Evolutionary conservation across 2,888 invertebrate species (phyloP).

Genomic region (Sarcophaga variegata): DNA sequence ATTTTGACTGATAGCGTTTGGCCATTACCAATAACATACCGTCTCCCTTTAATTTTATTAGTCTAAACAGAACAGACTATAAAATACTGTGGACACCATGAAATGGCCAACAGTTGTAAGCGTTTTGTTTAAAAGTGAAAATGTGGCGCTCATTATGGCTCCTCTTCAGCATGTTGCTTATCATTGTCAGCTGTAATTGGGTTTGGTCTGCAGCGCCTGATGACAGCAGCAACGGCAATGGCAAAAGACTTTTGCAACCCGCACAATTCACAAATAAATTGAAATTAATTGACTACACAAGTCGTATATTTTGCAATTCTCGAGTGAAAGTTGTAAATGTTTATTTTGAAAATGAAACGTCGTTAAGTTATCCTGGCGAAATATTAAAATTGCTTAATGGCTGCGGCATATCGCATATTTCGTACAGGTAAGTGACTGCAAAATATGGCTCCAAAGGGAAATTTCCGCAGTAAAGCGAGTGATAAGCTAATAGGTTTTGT

Average conservation of each 20-base stretch:
- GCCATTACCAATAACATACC: conserved; percentile 39
- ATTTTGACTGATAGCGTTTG: conserved; percentile 56
- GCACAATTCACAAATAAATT: conserved; percentile 10
- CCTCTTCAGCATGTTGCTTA: conserved; percentile 16
- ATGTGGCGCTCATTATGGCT: conserved; percentile 45
- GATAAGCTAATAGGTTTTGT: background rate
- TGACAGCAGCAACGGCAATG: background rate
- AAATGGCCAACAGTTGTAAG: conserved; percentile 51
- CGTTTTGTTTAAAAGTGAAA: conserved; percentile 28
- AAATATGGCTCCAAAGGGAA: background rate
- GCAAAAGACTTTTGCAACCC: conserved; percentile 8
- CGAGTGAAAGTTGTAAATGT: conserved; percentile 76
- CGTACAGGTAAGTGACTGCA: conserved; percentile 73
- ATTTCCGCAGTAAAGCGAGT: background rate
- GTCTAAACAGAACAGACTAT: conserved; percentile 17
- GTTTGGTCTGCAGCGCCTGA: background rate
- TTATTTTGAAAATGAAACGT: conserved; percentile 77
- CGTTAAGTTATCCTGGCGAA: conserved; percentile 73
- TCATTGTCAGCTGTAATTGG: conserved; percentile 23
- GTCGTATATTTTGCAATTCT: conserved; percentile 76
- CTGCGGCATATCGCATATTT: conserved; percentile 77
- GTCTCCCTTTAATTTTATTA: conserved; percentile 34
- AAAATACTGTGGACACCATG: conserved; percentile 33
- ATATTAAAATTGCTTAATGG: conserved; percentile 75
- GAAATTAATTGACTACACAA: conserved; percentile 72